These are phyloP conservation scores for Microcebus ravelobensis DNA, from an alignment of 2,113 vertebrate genomes.

Conservation along the genomic window DNA sequence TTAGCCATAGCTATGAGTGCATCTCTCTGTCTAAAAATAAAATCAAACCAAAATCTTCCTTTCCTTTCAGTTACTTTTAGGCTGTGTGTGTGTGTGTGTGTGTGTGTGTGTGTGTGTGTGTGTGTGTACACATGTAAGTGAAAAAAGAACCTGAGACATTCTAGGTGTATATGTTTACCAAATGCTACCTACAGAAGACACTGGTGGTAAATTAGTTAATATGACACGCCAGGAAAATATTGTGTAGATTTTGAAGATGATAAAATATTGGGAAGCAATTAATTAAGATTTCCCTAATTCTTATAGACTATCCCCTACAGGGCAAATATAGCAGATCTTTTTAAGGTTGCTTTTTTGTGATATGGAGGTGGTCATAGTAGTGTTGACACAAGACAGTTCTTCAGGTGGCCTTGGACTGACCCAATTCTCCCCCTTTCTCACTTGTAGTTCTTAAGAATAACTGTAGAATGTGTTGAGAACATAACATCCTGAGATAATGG, in stretches of 20 bases:
- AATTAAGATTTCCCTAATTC: not conserved
- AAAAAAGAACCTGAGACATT: not conserved
- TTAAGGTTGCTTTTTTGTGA: not conserved
- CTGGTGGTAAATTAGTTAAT: not conserved
- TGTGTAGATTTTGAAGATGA: not conserved
- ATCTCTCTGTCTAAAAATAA: not conserved
- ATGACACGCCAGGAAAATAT: not conserved
- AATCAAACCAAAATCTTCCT: not conserved
- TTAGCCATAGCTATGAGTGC: not conserved
- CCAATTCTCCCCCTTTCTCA: not conserved
- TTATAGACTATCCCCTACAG: not conserved
- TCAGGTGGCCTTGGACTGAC: not conserved
- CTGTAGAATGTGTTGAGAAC: not conserved
- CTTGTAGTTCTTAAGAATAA: not conserved
- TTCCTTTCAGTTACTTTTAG: not conserved
- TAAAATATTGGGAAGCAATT: not conserved
- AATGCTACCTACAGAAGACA: not conserved
- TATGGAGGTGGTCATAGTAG: not conserved
- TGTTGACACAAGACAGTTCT: not conserved
- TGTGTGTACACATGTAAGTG: not conserved
- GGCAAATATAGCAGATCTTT: not conserved
- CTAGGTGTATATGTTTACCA: not conserved
- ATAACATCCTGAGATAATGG: not conserved
- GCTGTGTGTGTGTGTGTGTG: too few species aligned
- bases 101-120: not conserved